Base-by-base conservation (phyloP, 2,797 vertebrate species). In the Chrysocyon brachyurus region DNA sequence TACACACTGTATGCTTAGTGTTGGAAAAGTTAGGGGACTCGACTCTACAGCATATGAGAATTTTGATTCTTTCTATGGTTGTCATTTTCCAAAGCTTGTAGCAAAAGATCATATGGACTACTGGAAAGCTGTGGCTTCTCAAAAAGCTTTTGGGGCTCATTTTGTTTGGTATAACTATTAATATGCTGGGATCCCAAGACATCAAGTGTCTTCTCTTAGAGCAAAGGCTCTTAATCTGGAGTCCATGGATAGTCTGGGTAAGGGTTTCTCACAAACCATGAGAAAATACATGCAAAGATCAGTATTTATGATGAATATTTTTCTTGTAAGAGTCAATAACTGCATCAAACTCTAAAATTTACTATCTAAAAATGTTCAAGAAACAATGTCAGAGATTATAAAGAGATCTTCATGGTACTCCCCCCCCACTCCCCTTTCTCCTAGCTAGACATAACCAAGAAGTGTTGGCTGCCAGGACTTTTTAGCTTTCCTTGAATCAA, bases 401-500 rank as follows among this genome's bases (percentile, higher is more conserved):
- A 85, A 92, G 63, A 88, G 33, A 94, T 33, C 26, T 14, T 84
- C 59, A 14, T 54, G 22, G 64, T 87, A 82, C 33, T 66, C 57
- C 54, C 56, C n/a, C 10, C 46, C 64, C n/a, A 10, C n/a, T 63
- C 63, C 46, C 31, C 61, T 81, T 85, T 64, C 49, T 24, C 64
- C 78, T 70, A 90, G 54, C 54, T 5, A 22, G 33, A 79, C 12
- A 33, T 12, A 73, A 77, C 64, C 14, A 24, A 57, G 4, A 78
- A 59, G 75, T n/a, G 31, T 26, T 28, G 8, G 49, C 33, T 61
- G 49, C 7, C 22, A 66, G 33, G 11, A 12, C 63, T 63, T 88
- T 82, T 91, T 64, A 95, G 85, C 59, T 54, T 82, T 81, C 68
- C 36, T 81, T 91, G 52, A 89, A 57, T 31, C 89, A 92, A 64